Conservation (phyloP, 1,140 invertebrate genomes). For the Octopus sinensis region DNA sequence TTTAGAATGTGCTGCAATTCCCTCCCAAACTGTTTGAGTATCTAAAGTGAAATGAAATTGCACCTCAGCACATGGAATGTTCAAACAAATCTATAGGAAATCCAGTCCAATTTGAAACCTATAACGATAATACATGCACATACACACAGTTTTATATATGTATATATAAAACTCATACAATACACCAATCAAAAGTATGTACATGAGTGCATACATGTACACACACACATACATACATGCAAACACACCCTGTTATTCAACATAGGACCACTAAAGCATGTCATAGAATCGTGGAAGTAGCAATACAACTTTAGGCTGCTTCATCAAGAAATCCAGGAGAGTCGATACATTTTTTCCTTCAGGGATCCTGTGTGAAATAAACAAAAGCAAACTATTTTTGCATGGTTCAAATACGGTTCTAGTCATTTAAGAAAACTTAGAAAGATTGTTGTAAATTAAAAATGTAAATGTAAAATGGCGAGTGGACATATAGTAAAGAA, state of each 20-base stretch:
- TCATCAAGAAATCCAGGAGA: constrained; percentile 12
- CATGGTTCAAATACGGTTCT: constrained; percentile 9
- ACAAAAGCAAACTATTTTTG: constrained; percentile 6
- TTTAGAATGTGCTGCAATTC: neutral
- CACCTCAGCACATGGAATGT: constrained; percentile 6
- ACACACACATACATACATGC: neutral
- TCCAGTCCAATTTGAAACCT: constrained; percentile 1
- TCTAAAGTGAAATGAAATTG: neutral
- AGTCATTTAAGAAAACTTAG: neutral
- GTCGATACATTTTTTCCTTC: constrained; percentile 14
- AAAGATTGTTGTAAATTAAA: no score
- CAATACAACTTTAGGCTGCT: constrained; percentile 17
- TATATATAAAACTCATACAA: neutral
- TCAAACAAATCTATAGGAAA: constrained; percentile 7
- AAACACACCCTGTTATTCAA: neutral
- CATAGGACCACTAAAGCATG: constrained; percentile 11
- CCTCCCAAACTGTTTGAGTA: neutral
- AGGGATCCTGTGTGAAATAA: constrained; percentile 13
- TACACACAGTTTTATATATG: neutral
- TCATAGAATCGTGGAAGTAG: constrained; percentile 12
- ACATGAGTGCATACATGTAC: neutral
- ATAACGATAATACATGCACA: neutral
- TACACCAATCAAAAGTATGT: neutral
- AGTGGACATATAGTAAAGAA: no score
- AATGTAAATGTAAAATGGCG: no score